Percentiles rank a stretch among this genome's conserved stretches.
Conservation (phyloP, 2,888 invertebrate species). For the Agrochola lota region DNA sequence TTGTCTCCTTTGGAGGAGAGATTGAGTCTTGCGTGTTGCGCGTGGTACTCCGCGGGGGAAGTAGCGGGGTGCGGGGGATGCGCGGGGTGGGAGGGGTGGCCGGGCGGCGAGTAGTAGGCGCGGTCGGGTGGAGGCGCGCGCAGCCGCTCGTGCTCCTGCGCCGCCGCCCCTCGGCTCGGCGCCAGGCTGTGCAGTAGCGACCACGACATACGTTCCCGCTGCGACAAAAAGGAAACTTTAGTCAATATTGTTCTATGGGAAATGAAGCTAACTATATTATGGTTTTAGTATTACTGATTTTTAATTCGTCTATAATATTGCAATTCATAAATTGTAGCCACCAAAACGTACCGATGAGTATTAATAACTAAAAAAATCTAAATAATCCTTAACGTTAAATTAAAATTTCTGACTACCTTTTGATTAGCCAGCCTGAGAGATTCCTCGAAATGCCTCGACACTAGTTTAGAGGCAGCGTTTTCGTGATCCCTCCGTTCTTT, state of each 20-base stretch:
- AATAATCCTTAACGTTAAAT: background rate
- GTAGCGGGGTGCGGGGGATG: conserved; percentile 73
- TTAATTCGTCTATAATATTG: no score
- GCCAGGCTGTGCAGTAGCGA: conserved; percentile 90
- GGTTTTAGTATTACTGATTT: background rate
- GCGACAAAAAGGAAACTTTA: conserved; percentile 69
- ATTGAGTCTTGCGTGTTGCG: conserved; percentile 79
- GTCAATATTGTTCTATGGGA: conserved; percentile 15
- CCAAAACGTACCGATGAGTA: background rate
- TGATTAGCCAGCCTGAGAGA: conserved; percentile 94
- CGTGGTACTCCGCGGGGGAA: conserved; percentile 76
- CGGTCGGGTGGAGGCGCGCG: conserved; percentile 75
- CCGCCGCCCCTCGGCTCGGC: conserved; percentile 79
- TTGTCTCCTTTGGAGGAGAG: conserved; percentile 83
- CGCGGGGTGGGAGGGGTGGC: conserved; percentile 69
- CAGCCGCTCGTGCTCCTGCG: conserved; percentile 74
- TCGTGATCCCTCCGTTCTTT: conserved; percentile 92
- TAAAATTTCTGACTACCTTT: conserved; percentile 89
- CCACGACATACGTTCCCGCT: conserved; percentile 90
- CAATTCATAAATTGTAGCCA: background rate
- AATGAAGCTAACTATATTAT: background rate
- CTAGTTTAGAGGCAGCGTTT: conserved; percentile 94
- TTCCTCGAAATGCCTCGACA: conserved; percentile 97
- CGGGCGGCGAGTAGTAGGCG: conserved; percentile 71
- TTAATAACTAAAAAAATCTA: background rate